Percentiles rank a stretch among this genome's conserved stretches.
phyloP scores from a whole-genome alignment of 2,113 vertebrate genomes.

The Sander lucioperca region DNA sequence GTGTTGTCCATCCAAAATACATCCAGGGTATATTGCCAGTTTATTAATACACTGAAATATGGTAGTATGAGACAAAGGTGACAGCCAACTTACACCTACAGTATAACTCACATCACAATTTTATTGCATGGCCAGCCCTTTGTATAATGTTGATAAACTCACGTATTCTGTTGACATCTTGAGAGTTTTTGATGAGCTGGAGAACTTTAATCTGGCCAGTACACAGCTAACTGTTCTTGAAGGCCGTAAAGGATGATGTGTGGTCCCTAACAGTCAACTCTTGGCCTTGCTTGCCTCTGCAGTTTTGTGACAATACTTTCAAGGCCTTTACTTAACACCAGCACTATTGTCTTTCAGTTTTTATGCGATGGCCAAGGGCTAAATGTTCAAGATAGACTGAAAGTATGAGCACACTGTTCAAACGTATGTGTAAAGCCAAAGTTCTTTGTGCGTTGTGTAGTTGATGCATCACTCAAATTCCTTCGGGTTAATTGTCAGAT shows the following conservation, averaged over 20 bases:
- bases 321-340: constrained; percentile 78
- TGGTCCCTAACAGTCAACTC: constrained; percentile 66
- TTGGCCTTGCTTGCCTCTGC: constrained; percentile 81
- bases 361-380: constrained; percentile 32
- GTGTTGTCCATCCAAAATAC: neutral
- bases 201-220: constrained; percentile 45
- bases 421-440: constrained; percentile 6
- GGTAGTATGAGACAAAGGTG: neutral
- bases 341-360: constrained; percentile 55
- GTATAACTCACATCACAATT: neutral
- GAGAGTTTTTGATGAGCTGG: constrained; percentile 23
- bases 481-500: neutral
- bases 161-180: constrained; percentile 13
- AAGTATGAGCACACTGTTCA: constrained; percentile 1
- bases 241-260: constrained; percentile 71
- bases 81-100: neutral
- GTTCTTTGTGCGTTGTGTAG: neutral
- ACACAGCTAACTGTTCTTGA: constrained; percentile 47
- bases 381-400: constrained; percentile 18
- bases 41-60: neutral
- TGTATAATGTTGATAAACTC: constrained; percentile 26
- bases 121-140: neutral
- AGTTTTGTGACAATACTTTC: constrained; percentile 80
- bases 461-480: neutral
- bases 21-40: neutral